Base-by-base conservation (phyloP, 2,113 vertebrate species). In the Mirza zaza region DNA sequence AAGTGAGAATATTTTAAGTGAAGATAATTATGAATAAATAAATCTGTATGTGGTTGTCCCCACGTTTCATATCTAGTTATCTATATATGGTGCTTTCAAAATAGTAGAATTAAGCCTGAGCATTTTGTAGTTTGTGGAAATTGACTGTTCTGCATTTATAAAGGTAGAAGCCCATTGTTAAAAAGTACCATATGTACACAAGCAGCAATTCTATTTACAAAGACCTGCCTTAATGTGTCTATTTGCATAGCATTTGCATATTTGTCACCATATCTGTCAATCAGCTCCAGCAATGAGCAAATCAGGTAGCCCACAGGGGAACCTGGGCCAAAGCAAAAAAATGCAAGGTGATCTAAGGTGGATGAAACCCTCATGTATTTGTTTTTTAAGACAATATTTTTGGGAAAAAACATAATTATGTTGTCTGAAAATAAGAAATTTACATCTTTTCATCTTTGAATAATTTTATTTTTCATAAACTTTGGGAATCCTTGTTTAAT, bases 221-320 rank as follows among this genome's bases (percentile, higher is more conserved):
- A 97, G 97, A 96, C 94, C 17, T 93, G 92, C 91, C 87, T 91
- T 97, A 97, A 97, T 97, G 81, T 95, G 91, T 84, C 39, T 71
- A 97, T 98, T 98, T 98, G 97, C 98, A 98, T 98, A 82, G 93
- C 23, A 98, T 98, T 97, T 98, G 94, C 98, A 98, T 98, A 98
- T 96, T 94, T 91, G 96, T 97, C 87, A 57, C 96, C 52, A 90
- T 81, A 98, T 91, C 97, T 98, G 98, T 98, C 98, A 98, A 98
- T 98, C 98, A 98, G 93, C 81, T 95, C 59, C 23, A 96, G 83
- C 95, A 96, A 94, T 96, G 90, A 97, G 90, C 89, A 98, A 98
- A 97, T 97, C 98, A 98, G 97, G 93, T 94, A 90, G 84, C 65
- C 52, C 97, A 98, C 96, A 95, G 65, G 97, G 98, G 97, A 98